Evolutionary conservation across 2,113 vertebrate genomes (phyloP).

Genomic region (Neotragus pygmaeus): DNA sequence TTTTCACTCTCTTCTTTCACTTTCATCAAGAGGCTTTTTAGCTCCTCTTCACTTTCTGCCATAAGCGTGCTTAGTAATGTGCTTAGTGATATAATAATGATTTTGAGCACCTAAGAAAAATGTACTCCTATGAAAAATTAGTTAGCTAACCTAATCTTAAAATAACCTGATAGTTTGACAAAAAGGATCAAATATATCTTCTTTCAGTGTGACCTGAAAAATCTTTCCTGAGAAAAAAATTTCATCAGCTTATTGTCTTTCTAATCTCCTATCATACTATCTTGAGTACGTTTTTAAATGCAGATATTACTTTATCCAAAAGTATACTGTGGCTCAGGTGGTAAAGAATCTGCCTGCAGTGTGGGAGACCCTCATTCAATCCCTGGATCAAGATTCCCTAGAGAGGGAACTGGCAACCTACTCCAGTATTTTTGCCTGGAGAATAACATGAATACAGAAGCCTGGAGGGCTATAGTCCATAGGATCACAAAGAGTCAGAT

Average conservation of each 20-base stretch:
- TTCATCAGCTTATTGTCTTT: constrained; percentile 10
- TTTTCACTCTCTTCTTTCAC: no score
- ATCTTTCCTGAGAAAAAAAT: neutral
- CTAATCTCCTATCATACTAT: neutral
- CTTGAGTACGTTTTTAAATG: neutral
- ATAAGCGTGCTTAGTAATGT: no score
- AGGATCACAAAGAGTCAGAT: neutral
- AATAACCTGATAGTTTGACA: neutral
- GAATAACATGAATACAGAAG: neutral
- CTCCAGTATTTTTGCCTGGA: neutral
- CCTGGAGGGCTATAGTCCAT: neutral
- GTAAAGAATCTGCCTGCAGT: neutral
- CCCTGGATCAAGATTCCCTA: neutral
- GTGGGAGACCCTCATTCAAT: neutral
- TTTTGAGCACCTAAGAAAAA: neutral
- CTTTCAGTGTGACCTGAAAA: neutral
- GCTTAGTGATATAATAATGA: neutral
- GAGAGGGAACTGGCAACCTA: neutral
- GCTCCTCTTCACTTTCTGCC: no score
- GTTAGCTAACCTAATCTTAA: neutral
- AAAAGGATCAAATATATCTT: neutral
- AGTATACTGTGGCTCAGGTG: neutral
- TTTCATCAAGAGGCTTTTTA: no score
- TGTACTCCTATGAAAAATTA: neutral
- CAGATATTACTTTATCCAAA: neutral